A percentile compares a stretch with the other conserved stretches of the same genome.
Conservation (phyloP, 2,888 invertebrate species). For the Diaperis boleti region DNA sequence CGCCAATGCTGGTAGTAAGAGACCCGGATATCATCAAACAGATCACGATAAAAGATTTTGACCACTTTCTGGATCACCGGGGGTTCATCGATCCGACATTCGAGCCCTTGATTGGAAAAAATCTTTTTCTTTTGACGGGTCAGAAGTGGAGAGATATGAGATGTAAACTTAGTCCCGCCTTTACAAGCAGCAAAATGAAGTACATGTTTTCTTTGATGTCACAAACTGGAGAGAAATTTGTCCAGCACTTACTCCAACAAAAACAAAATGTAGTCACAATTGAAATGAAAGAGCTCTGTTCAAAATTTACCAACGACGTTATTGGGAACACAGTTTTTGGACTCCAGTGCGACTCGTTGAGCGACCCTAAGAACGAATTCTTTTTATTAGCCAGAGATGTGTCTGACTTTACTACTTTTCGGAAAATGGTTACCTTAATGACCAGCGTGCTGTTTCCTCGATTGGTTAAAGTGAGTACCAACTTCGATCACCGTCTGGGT, state of each 20-base stretch:
- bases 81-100: slow-evolving; percentile 53
- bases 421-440: neutral
- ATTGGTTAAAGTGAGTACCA: neutral
- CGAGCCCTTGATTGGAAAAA: slow-evolving; percentile 68
- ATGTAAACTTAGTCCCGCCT: slow-evolving; percentile 62
- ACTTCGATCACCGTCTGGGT: too few relatives aligned
- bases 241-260: slow-evolving; percentile 49
- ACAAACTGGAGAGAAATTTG: slow-evolving; percentile 47
- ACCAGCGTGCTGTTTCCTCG: neutral
- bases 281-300: neutral
- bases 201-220: slow-evolving; percentile 56
- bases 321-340: neutral
- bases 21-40: slow-evolving; percentile 72
- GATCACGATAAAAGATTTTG: slow-evolving; percentile 71
- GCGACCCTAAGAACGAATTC: neutral
- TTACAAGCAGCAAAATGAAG: slow-evolving; percentile 61
- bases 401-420: neutral
- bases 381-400: neutral
- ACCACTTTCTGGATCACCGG: slow-evolving; percentile 69
- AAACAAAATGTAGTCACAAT: slow-evolving; percentile 42
- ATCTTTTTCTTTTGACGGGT: slow-evolving; percentile 41
- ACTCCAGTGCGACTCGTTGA: neutral
- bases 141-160: slow-evolving; percentile 63
- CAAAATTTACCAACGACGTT: neutral
- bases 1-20: slow-evolving; percentile 67